phyloP scores from a whole-genome alignment of 2,888 invertebrate species.

The Formica aserva region DNA sequence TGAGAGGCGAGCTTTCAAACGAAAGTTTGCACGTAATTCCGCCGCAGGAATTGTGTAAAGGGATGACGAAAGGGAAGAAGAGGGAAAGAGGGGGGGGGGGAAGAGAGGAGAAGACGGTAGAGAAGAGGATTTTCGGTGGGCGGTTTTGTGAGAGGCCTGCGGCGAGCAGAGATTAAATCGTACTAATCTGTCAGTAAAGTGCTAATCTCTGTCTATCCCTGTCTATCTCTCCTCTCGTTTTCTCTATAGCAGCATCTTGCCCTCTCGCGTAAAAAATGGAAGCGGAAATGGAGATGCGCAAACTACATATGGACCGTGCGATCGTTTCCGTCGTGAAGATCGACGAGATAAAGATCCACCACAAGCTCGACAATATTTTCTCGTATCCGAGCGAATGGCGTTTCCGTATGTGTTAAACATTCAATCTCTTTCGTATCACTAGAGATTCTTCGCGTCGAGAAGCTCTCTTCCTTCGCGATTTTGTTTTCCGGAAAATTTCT shows the following conservation, averaged over 20 bases:
- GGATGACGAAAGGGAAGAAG: background rate
- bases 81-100: too few species aligned
- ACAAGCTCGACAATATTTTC: background rate
- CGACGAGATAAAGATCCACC: slow-evolving; percentile 21
- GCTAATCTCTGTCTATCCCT: slow-evolving; percentile 78
- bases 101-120: slow-evolving; percentile 27
- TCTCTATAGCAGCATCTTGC: background rate
- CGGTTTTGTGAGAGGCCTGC: slow-evolving; percentile 76
- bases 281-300: slow-evolving; percentile 61
- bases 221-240: slow-evolving; percentile 52
- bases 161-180: slow-evolving; percentile 82
- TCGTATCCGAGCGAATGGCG: background rate
- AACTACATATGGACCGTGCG: slow-evolving; percentile 11
- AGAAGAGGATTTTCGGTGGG: slow-evolving; percentile 55
- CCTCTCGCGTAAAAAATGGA: slow-evolving; percentile 31
- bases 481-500: slow-evolving; percentile 1
- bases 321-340: slow-evolving; percentile 29
- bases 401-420: slow-evolving; percentile 30
- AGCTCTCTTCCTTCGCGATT: background rate
- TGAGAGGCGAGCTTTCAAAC: slow-evolving; percentile 64
- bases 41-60: slow-evolving; percentile 47
- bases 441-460: background rate
- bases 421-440: slow-evolving; percentile 14
- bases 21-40: slow-evolving; percentile 54
- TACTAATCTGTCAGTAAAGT: slow-evolving; percentile 76